These are phyloP conservation scores for Alca torda DNA, from an alignment of 2,797 vertebrate species.

Conservation along the genomic window DNA sequence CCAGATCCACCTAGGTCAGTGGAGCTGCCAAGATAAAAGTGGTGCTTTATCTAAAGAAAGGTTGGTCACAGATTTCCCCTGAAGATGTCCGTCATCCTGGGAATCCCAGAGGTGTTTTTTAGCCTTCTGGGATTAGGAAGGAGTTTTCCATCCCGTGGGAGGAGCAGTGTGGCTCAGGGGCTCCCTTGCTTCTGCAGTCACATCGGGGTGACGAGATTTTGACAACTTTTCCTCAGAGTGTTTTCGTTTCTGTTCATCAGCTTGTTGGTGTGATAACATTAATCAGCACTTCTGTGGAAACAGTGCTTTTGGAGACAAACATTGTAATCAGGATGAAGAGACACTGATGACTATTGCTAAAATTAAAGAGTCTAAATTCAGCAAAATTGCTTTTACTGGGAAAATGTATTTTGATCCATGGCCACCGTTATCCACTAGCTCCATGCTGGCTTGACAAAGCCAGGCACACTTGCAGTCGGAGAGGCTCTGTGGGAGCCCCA, in stretches of 20 bases:
- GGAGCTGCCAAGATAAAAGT: background rate
- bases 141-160: background rate
- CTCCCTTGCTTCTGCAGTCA: background rate
- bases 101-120: background rate
- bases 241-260: slow-evolving; percentile 51
- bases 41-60: background rate
- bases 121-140: background rate
- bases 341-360: slow-evolving; percentile 63
- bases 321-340: slow-evolving; percentile 70
- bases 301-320: slow-evolving; percentile 57
- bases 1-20: background rate
- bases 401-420: background rate
- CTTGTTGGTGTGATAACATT: slow-evolving; percentile 66
- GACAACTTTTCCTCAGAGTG: slow-evolving; percentile 32
- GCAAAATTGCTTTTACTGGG: background rate
- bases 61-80: background rate
- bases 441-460: background rate
- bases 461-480: background rate
- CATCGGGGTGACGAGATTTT: background rate
- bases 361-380: slow-evolving; percentile 64
- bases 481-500: background rate
- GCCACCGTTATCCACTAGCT: background rate
- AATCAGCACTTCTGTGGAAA: slow-evolving; percentile 69
- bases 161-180: background rate
- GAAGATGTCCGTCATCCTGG: background rate